Percentiles rank a stretch among this genome's conserved stretches.
Conservation (phyloP, 2,888 invertebrate species). For the Diaprepes abbreviatus region DNA sequence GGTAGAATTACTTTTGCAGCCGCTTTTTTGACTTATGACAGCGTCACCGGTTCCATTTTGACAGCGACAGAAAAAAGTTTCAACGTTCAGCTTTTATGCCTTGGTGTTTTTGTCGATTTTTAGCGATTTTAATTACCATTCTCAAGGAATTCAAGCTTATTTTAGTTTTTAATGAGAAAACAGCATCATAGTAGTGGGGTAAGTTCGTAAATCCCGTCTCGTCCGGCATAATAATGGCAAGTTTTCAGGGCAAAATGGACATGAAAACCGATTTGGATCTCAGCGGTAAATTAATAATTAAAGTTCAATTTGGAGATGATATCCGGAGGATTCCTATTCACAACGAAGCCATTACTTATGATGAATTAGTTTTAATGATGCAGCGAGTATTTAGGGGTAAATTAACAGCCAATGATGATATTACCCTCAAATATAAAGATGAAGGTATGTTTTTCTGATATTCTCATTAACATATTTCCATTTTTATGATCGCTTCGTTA, state of each 20-base stretch:
- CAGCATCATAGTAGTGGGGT: constrained; percentile 52
- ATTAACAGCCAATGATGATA: constrained; percentile 75
- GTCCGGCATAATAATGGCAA: constrained; percentile 16
- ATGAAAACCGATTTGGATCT: constrained; percentile 67
- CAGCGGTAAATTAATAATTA: constrained; percentile 71
- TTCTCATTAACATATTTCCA: constrained; percentile 34
- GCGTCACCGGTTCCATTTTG: constrained; percentile 46
- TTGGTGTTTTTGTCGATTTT: constrained; percentile 55
- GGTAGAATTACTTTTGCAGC: not conserved
- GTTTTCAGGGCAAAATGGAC: constrained; percentile 61
- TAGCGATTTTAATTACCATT: constrained; percentile 52
- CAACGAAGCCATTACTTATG: constrained; percentile 80
- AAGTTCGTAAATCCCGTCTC: constrained; percentile 41
- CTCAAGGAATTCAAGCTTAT: constrained; percentile 49
- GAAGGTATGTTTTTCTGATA: constrained; percentile 70
- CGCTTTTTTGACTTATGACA: constrained; percentile 23
- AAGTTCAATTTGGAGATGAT: constrained; percentile 76
- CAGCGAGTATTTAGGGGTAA: constrained; percentile 78
- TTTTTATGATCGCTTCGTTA: constrained; percentile 19
- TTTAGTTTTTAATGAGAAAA: constrained; percentile 50
- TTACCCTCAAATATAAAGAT: constrained; percentile 79
- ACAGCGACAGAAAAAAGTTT: constrained; percentile 51
- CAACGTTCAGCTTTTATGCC: constrained; percentile 50
- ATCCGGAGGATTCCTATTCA: constrained; percentile 78
- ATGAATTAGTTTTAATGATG: constrained; percentile 80